A percentile compares a stretch with the other conserved stretches of the same genome.
phyloP scores from a whole-genome alignment of 1,140 invertebrate genomes.

The Zeugodacus cucurbitae region DNA sequence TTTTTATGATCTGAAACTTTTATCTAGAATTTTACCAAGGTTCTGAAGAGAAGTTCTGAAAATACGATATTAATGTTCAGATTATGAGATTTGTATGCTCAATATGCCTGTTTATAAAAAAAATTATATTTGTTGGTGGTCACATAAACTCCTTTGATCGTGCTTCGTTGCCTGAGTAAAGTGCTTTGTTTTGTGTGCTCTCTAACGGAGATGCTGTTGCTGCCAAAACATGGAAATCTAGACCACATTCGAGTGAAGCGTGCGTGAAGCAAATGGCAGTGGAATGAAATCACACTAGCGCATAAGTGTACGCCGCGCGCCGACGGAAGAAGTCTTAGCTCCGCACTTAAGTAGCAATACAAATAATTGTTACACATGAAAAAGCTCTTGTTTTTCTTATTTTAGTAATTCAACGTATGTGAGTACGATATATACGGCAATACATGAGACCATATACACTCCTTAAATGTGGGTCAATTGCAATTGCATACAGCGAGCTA shows the following conservation, averaged over 20 bases:
- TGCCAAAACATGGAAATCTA: constrained; percentile 18
- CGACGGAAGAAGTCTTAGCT: neutral
- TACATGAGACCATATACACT: neutral
- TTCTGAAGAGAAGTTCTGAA: too few relatives aligned
- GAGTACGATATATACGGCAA: neutral
- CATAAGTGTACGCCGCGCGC: neutral
- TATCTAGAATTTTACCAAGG: too few relatives aligned
- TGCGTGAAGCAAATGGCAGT: neutral
- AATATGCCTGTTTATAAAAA: too few relatives aligned
- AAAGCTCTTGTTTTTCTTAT: neutral
- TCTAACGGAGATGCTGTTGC: neutral
- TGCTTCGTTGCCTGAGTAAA: neutral
- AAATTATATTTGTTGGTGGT: too few relatives aligned
- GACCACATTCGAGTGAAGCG: neutral
- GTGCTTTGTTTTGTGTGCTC: neutral
- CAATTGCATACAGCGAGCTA: neutral
- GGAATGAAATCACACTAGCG: neutral
- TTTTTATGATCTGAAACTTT: too few relatives aligned
- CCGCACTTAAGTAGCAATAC: neutral
- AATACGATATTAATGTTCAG: too few relatives aligned
- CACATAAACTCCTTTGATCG: too few relatives aligned
- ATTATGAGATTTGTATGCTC: too few relatives aligned
- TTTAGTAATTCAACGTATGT: neutral
- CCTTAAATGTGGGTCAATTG: constrained; percentile 11
- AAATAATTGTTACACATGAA: constrained; percentile 4